phyloP scores from a whole-genome alignment of 2,797 vertebrate species.

The Xyrichtys novacula region DNA sequence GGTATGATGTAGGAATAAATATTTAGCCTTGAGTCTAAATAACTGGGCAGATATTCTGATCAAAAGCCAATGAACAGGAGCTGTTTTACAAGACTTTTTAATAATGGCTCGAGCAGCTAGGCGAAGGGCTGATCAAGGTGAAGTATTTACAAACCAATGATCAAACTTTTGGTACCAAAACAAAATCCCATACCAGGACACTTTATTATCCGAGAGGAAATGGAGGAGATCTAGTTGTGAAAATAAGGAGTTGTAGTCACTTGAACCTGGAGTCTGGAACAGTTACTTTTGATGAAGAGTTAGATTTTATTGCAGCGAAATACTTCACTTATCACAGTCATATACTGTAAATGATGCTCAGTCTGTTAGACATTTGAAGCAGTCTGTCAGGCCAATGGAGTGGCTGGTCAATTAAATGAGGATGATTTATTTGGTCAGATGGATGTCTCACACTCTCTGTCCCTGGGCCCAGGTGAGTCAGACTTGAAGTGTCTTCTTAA shows the following conservation, averaged over 20 bases:
- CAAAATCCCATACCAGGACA: too few species aligned
- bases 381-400: conserved; percentile 20
- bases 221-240: too few species aligned
- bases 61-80: too few species aligned
- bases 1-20: neutral
- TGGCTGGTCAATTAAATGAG: conserved; percentile 26
- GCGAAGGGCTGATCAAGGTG: neutral
- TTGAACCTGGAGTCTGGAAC: neutral
- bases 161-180: too few species aligned
- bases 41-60: too few species aligned
- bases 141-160: neutral
- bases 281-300: neutral
- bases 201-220: too few species aligned
- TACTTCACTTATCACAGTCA: neutral
- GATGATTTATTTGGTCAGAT: conserved; percentile 46
- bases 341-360: conserved; percentile 5
- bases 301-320: neutral
- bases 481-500: conserved; percentile 32
- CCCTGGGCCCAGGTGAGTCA: conserved; percentile 39
- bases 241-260: neutral
- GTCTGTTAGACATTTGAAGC: conserved; percentile 17
- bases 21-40: neutral
- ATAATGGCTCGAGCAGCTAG: neutral
- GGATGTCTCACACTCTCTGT: conserved; percentile 22
- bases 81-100: neutral